A percentile compares a stretch with the other conserved stretches of the same genome.
phyloP scores from a whole-genome alignment of 2,113 vertebrate genomes.

The Tragelaphus buxtoni region DNA sequence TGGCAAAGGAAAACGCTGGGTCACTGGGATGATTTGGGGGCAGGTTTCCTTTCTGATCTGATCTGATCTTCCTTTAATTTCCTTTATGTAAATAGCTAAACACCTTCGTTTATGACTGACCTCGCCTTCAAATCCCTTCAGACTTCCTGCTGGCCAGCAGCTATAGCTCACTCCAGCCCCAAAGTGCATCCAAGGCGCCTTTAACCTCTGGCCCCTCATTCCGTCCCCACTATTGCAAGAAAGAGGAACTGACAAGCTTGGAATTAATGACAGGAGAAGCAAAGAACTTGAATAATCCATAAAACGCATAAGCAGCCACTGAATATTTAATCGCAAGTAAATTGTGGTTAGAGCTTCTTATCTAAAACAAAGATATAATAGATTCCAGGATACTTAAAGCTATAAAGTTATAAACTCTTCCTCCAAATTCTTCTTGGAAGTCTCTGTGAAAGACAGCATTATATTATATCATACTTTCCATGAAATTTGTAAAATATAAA shows the following conservation, averaged over 20 bases:
- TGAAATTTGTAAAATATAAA: background rate
- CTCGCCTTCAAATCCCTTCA: background rate
- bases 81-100: background rate
- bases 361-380: background rate
- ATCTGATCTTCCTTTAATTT: background rate
- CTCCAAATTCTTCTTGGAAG: background rate
- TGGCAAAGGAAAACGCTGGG: background rate
- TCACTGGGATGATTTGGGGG: background rate
- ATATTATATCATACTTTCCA: background rate
- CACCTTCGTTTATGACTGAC: background rate
- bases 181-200: background rate
- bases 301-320: constrained; percentile 19
- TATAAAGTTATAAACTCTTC: background rate
- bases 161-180: background rate
- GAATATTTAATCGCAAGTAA: constrained; percentile 36
- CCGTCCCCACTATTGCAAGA: background rate
- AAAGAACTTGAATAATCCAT: constrained; percentile 24
- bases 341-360: background rate
- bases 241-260: background rate
- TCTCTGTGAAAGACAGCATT: background rate
- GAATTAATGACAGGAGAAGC: constrained; percentile 21
- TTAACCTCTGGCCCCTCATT: background rate
- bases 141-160: background rate
- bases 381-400: background rate
- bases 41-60: background rate